Base-by-base conservation (phyloP, 2,888 invertebrate genomes). In the Actias luna region DNA sequence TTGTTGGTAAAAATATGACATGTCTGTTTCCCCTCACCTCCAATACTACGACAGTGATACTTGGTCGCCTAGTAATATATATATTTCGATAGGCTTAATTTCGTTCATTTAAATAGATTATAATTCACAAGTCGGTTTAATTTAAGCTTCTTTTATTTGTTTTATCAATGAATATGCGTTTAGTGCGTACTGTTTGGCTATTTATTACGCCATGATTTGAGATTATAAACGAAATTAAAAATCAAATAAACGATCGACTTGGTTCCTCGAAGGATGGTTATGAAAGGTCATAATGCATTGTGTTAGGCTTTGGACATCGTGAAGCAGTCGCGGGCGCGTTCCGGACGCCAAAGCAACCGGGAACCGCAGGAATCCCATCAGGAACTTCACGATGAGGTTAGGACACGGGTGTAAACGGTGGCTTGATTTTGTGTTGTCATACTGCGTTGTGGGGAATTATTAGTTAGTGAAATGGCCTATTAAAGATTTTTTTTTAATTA, bases 281-380 rank as follows among this genome's bases (percentile, higher is more conserved):
- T 36, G 27, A 1, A 55, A 55, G 39, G n/a, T n/a, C 18, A 2
- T 8, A 27, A 35, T 57, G 18, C 27, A n/a, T n/a, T 5, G 8
- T 31, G 68, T 65, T 90, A 97, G 97, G 98, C 98, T 70, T 93
- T 98, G 93, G 98, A 98, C 93, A 95, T 98, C 83, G 97, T 98
- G 83, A 98, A 98, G 93, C 97, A 98, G 93, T 96, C 97, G 64
- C 97, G 98, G 83, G 96, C 96, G 76, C 95, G 95, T 65, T 94
- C 95, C 76, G 94, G 94, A 64, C 94, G 96, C 67, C 94, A 95
- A 73, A 95, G 95, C 70, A 95, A 95, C 69, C 93, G 95, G 71
- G 96, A 97, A 85, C 94, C 95, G 66, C 87, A 95, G 74, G 96
- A 96, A 79, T 93, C 94, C 70, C 95, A 95, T 85, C 93, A 94